Conservation (phyloP, 2,888 invertebrate species). For the Philhelius pedissequus region DNA sequence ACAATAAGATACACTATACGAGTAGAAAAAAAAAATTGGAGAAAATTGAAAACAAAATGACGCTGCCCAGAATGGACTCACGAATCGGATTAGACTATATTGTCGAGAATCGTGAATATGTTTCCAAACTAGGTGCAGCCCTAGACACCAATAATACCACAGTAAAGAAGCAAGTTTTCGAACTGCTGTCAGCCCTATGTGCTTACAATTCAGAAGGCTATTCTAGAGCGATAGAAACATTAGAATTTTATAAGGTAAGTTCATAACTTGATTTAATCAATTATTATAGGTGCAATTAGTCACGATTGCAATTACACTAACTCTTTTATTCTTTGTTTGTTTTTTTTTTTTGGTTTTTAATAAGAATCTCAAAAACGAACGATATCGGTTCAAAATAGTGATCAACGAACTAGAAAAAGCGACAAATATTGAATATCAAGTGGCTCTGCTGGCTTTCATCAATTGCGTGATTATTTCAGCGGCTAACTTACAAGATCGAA, state of each 20-base stretch:
- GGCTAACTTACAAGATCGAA: constrained; percentile 90
- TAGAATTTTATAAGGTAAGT: constrained; percentile 94
- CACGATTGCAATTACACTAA: constrained; percentile 34
- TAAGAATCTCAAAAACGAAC: constrained; percentile 90
- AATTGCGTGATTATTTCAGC: constrained; percentile 97
- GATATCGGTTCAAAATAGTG: constrained; percentile 93
- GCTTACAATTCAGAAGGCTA: constrained; percentile 96
- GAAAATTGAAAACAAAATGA: constrained; percentile 54
- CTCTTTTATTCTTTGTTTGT: background rate
- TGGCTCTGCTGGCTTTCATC: constrained; percentile 94
- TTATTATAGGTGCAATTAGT: background rate
- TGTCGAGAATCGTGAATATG: constrained; percentile 95
- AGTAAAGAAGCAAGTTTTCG: constrained; percentile 98
- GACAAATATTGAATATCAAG: constrained; percentile 89
- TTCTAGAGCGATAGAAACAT: constrained; percentile 90
- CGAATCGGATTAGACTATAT: constrained; percentile 96
- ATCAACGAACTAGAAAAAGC: constrained; percentile 92
- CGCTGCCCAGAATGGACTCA: constrained; percentile 86
- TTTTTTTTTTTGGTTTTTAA: constrained; percentile 70
- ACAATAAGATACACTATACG: background rate
- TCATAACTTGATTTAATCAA: too few species aligned
- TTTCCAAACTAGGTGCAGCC: constrained; percentile 93
- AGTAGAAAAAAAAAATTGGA: background rate
- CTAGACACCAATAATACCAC: constrained; percentile 93
- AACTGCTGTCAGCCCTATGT: constrained; percentile 95